A percentile compares a stretch with the other conserved stretches of the same genome.
Conservation (phyloP, 2,113 vertebrate species). For the Ciconia maguari region DNA sequence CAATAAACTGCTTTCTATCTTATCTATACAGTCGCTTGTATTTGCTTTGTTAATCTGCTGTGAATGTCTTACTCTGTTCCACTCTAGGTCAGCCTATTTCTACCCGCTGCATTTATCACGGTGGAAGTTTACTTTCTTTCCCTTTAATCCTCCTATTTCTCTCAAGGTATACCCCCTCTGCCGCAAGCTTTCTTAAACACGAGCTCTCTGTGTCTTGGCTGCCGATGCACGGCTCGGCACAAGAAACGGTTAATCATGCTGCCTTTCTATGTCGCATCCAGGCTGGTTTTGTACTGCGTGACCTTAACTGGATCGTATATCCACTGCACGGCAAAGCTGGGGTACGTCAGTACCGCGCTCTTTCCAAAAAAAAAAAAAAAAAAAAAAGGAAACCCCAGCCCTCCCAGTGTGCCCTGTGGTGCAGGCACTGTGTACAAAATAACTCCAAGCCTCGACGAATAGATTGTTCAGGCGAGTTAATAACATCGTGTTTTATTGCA, state of each 20-base stretch:
- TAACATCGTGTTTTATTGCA: constrained; percentile 48
- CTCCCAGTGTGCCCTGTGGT: neutral
- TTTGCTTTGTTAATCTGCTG: constrained; percentile 73
- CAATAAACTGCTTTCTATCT: constrained; percentile 75
- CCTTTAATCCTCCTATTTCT: constrained; percentile 44
- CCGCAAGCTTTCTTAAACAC: neutral
- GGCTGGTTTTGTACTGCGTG: neutral
- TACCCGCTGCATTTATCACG: constrained; percentile 43
- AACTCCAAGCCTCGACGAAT: constrained; percentile 14
- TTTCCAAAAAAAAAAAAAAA: neutral
- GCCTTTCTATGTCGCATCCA: neutral
- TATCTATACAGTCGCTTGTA: constrained; percentile 72
- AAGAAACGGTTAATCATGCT: neutral
- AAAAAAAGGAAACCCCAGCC: neutral
- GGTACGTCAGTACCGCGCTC: neutral
- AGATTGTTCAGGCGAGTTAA: constrained; percentile 21
- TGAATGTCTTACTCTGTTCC: constrained; percentile 56
- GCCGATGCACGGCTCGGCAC: neutral
- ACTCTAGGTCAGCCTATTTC: constrained; percentile 40
- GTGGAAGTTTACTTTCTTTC: constrained; percentile 64
- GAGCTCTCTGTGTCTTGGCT: neutral
- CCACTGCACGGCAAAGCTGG: neutral
- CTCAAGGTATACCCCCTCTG: neutral
- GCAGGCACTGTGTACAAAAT: neutral
- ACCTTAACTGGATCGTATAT: constrained; percentile 39